A percentile compares a stretch with the other conserved stretches of the same genome.
Evolutionary conservation across 1,140 invertebrate genomes (phyloP).

Genomic region (Aphelenchoides besseyi): DNA sequence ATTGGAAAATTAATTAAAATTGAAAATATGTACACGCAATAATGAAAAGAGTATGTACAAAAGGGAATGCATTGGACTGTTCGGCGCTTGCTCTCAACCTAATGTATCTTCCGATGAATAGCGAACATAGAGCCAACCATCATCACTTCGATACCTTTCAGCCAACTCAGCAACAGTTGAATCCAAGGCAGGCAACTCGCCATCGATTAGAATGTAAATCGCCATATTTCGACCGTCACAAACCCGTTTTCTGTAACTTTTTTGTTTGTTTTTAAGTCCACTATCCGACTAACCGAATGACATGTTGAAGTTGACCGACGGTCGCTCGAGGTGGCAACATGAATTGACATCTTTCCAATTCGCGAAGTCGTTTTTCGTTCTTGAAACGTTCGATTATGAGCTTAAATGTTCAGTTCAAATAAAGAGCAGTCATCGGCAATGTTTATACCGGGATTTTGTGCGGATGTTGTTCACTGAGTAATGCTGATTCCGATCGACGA

Average conservation of each 20-base stretch:
- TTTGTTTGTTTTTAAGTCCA: neutral
- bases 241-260: conserved; percentile 7
- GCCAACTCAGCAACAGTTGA: neutral
- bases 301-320: conserved; percentile 1
- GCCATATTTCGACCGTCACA: neutral
- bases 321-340: conserved; percentile 13
- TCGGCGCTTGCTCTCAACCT: neutral
- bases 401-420: neutral
- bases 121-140: conserved; percentile 14
- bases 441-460: neutral
- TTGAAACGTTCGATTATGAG: conserved; percentile 15
- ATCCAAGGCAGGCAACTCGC: neutral
- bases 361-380: neutral
- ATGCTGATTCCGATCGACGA: conserved; percentile 6
- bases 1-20: neutral
- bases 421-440: neutral
- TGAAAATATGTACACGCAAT: neutral
- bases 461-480: conserved; percentile 1
- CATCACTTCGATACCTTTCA: neutral
- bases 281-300: conserved; percentile 11
- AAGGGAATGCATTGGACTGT: no score
- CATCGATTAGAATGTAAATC: conserved; percentile 12
- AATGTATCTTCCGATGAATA: conserved; percentile 11
- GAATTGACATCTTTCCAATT: neutral
- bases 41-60: neutral